A percentile compares a stretch with the other conserved stretches of the same genome.
Evolutionary conservation across 2,888 invertebrate species (phyloP).

Genomic region (Alloscopus bannaensis): DNA sequence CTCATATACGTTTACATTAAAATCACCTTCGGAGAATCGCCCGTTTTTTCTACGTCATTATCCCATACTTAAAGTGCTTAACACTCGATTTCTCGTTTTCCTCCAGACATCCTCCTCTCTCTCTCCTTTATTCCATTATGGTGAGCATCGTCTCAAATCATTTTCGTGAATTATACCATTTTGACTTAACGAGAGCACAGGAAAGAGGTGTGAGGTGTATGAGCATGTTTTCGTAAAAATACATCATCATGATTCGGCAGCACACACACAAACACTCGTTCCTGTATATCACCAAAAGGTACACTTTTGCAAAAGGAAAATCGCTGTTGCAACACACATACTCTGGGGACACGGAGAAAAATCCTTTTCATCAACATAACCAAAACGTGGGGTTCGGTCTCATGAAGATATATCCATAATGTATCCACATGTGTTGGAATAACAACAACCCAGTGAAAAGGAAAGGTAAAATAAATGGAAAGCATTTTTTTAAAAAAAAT

Average conservation of each 20-base stretch:
- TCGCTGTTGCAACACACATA: background rate
- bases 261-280: too few relatives aligned
- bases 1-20: conserved; percentile 16
- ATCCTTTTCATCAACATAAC: background rate
- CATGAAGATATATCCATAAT: too few relatives aligned
- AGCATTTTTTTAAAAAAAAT: background rate
- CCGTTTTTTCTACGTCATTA: conserved; percentile 30
- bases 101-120: conserved; percentile 23
- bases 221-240: too few relatives aligned
- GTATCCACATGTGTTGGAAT: background rate
- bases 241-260: too few relatives aligned
- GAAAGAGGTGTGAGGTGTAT: too few relatives aligned
- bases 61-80: conserved; percentile 39
- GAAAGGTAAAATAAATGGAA: conserved; percentile 5
- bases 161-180: background rate
- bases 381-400: too few relatives aligned
- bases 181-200: background rate
- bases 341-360: background rate
- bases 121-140: conserved; percentile 12
- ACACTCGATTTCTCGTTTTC: conserved; percentile 48
- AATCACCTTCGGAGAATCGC: conserved; percentile 9
- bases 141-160: conserved; percentile 6
- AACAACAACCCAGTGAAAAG: conserved; percentile 1
- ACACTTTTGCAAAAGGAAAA: background rate
- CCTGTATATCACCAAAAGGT: too few relatives aligned